Percentiles rank a stretch among this genome's conserved stretches.
Evolutionary conservation across 2,113 vertebrate species (phyloP).

Genomic region (Paradisaea rubra): DNA sequence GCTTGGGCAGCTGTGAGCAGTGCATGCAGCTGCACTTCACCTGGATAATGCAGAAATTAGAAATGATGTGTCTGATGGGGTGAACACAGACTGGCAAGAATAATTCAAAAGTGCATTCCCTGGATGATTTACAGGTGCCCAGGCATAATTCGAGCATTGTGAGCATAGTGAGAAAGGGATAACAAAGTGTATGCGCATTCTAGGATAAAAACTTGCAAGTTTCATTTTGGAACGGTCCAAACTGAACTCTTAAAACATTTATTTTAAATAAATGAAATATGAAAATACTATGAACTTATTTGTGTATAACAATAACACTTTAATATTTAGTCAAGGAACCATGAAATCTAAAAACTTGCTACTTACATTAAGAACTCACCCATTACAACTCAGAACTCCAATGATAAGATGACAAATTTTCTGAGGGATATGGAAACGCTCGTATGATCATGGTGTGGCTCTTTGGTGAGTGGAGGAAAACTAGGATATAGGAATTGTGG

Average conservation of each 20-base stretch:
- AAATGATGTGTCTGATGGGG: rapidly evolving
- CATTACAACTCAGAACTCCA: slow-evolving; percentile 28
- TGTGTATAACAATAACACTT: slow-evolving; percentile 33
- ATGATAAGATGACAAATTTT: background rate
- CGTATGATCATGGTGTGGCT: background rate
- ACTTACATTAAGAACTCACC: slow-evolving; percentile 33
- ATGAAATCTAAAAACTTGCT: slow-evolving; percentile 22
- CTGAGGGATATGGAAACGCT: background rate
- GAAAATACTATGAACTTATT: slow-evolving; percentile 47
- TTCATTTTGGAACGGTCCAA: background rate
- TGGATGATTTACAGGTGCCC: background rate
- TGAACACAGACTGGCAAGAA: background rate
- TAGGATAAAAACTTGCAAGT: background rate
- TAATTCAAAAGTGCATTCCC: background rate
- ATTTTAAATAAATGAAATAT: slow-evolving; percentile 50
- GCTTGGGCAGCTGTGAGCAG: rapidly evolving
- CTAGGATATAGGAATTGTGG: background rate
- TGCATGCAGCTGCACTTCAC: rapidly evolving
- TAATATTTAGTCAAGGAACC: slow-evolving; percentile 41
- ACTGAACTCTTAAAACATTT: background rate
- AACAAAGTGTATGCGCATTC: rapidly evolving
- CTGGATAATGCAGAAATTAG: background rate
- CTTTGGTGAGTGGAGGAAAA: background rate
- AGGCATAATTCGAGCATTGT: background rate
- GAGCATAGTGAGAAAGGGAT: background rate